Conservation (phyloP, 2,888 invertebrate species). For the Fragum fragum region DNA sequence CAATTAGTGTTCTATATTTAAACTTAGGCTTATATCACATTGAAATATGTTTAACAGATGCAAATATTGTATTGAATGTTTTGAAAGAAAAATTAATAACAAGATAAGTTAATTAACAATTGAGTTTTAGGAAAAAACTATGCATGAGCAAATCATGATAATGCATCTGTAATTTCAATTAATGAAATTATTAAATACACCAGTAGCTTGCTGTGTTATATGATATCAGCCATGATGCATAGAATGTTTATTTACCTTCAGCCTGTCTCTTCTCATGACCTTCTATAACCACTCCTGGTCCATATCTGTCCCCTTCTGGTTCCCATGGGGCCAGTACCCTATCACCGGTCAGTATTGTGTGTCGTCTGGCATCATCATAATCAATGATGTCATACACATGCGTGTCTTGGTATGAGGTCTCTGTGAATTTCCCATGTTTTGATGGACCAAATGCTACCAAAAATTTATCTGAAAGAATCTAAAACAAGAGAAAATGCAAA, state of each 20-base stretch:
- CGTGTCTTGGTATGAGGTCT: slow-evolving; percentile 85
- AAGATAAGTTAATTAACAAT: too few relatives aligned
- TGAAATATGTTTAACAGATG: too few relatives aligned
- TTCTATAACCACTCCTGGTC: slow-evolving; percentile 84
- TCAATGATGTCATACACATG: slow-evolving; percentile 85
- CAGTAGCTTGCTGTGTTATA: too few relatives aligned
- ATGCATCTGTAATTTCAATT: too few relatives aligned
- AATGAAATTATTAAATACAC: too few relatives aligned
- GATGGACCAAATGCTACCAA: slow-evolving; percentile 85
- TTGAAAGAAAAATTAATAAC: too few relatives aligned
- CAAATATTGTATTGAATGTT: too few relatives aligned
- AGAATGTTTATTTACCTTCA: slow-evolving; percentile 73
- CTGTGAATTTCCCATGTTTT: slow-evolving; percentile 83
- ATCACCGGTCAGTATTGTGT: slow-evolving; percentile 84
- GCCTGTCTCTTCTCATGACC: slow-evolving; percentile 83
- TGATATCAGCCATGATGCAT: too few relatives aligned
- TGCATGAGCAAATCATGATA: too few relatives aligned
- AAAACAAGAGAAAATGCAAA: slow-evolving; percentile 34
- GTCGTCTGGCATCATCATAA: slow-evolving; percentile 83
- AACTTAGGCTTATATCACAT: too few relatives aligned
- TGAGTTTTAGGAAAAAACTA: too few relatives aligned
- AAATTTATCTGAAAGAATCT: slow-evolving; percentile 84
- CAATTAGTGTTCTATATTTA: too few relatives aligned
- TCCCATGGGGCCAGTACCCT: slow-evolving; percentile 85
- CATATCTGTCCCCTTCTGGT: slow-evolving; percentile 83